phyloP scores from a whole-genome alignment of 2,113 vertebrate species.

The Thunnus maccoyii region DNA sequence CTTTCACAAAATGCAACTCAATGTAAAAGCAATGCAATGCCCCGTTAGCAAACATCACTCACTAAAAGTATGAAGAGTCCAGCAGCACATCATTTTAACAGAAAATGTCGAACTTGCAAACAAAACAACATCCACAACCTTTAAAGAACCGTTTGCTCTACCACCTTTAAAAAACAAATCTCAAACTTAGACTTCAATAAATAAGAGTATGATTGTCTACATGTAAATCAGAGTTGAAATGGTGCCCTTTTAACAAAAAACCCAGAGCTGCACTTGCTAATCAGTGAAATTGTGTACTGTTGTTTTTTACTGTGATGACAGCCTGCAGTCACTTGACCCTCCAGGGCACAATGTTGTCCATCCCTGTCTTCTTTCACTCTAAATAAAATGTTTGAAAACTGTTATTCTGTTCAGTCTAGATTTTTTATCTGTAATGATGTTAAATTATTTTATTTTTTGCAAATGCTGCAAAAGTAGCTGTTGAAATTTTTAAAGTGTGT shows the following conservation, averaged over 20 bases:
- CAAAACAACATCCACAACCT: constrained; percentile 11
- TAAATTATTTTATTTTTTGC: too few species aligned
- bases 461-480: too few species aligned
- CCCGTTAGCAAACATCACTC: constrained; percentile 9
- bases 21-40: constrained; percentile 11
- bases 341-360: not conserved
- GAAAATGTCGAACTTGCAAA: constrained; percentile 7
- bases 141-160: not conserved
- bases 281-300: constrained; percentile 31
- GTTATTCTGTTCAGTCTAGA: not conserved
- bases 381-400: not conserved
- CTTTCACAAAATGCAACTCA: constrained; percentile 2
- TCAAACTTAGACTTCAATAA: too few species aligned
- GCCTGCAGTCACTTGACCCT: constrained; percentile 7
- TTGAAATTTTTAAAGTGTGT: too few species aligned
- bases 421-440: not conserved
- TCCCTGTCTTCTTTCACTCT: not conserved
- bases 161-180: not conserved
- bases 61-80: not conserved
- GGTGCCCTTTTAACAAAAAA: constrained; percentile 11
- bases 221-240: constrained; percentile 26
- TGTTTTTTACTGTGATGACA: constrained; percentile 20
- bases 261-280: not conserved
- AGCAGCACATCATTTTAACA: not conserved
- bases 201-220: not conserved